A percentile compares a stretch with the other conserved stretches of the same genome.
Evolutionary conservation across 1,140 invertebrate genomes (phyloP).

Genomic region (Tetramorium simillimum): DNA sequence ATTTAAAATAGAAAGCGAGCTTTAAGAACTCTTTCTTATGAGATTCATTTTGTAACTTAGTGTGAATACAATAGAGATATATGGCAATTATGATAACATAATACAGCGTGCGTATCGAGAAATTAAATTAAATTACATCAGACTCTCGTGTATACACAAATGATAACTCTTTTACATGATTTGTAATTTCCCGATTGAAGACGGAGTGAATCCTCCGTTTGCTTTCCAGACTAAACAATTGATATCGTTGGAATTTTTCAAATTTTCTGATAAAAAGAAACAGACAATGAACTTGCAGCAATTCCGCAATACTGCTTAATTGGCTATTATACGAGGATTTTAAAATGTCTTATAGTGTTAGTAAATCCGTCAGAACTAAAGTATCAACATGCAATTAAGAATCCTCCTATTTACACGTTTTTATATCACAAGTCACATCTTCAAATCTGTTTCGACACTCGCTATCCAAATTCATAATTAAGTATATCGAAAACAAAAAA

Average conservation of each 20-base stretch:
- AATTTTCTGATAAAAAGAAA: conserved; percentile 21
- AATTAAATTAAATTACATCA: conserved; percentile 30
- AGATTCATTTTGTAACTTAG: not conserved
- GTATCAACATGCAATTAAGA: not conserved
- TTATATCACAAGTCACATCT: not conserved
- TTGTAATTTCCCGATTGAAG: not conserved
- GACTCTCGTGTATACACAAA: not conserved
- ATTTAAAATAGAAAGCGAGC: not conserved
- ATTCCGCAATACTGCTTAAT: not conserved
- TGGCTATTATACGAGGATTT: not conserved
- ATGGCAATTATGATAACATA: conserved; percentile 6
- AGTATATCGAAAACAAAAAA: not conserved
- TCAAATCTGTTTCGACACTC: not conserved
- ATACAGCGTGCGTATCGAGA: not conserved
- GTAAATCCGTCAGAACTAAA: not conserved
- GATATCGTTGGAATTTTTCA: conserved; percentile 19
- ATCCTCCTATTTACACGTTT: not conserved
- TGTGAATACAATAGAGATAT: not conserved
- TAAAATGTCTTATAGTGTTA: not conserved
- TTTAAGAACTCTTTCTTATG: not conserved
- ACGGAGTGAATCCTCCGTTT: not conserved
- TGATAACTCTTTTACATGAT: not conserved
- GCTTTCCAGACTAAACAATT: conserved; percentile 46
- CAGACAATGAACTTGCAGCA: not conserved
- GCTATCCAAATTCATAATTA: not conserved